Percentiles rank a stretch among this genome's conserved stretches.
Conservation (phyloP, 2,797 vertebrate species). For the Botia kubotai region DNA sequence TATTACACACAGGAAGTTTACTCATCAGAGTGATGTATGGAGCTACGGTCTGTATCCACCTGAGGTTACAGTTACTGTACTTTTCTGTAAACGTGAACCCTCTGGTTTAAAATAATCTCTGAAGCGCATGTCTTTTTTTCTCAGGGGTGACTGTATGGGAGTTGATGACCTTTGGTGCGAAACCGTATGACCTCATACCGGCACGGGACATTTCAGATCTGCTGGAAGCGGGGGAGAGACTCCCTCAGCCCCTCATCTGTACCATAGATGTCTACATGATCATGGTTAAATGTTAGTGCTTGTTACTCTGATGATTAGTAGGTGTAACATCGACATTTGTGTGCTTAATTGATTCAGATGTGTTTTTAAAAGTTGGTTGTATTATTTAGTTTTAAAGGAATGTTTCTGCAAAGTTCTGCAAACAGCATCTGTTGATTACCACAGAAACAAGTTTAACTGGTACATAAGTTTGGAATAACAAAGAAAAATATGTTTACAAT, state of each 20-base stretch:
- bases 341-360: not conserved
- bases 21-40: constrained; percentile 98
- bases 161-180: constrained; percentile 96
- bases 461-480: too few relatives aligned
- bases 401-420: not conserved
- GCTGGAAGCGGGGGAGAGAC: constrained; percentile 90
- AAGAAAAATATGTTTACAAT: too few relatives aligned
- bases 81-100: constrained; percentile 3
- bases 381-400: not conserved
- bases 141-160: constrained; percentile 97
- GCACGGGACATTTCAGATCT: constrained; percentile 93
- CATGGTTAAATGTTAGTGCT: constrained; percentile 95
- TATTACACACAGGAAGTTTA: constrained; percentile 93
- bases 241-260: constrained; percentile 93
- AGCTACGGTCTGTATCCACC: constrained; percentile 86
- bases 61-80: constrained; percentile 8
- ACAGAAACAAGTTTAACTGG: not conserved
- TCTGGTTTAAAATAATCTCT: constrained; percentile 40
- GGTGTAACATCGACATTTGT: not conserved
- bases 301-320: not conserved
- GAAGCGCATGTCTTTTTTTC: not conserved
- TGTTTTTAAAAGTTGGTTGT: too few relatives aligned
- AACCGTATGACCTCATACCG: constrained; percentile 94
- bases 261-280: constrained; percentile 98
- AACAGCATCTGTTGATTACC: not conserved